Evolutionary conservation across 1,140 invertebrate species (phyloP), one percentile per base, ranked within the genome.

Genomic region (Tenebrio molitor): DNA sequence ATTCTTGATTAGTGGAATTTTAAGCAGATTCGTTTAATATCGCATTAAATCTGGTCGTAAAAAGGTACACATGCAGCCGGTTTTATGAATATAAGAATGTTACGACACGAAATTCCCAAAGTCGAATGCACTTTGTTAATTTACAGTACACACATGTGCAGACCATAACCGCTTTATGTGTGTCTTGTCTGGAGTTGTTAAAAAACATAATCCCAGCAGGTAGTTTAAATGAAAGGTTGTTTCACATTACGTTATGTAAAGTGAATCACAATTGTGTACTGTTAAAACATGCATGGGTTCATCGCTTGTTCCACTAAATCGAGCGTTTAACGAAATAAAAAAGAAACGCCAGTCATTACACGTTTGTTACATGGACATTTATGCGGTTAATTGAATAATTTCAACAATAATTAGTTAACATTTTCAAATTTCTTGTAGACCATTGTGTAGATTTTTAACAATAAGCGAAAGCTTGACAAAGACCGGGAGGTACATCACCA

Each of bases 381-480:
- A 33, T 33, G 29, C 29, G 10, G 10, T 39, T 39, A 58, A 58
- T 58, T 33, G 29, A 58, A 58, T 39, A 39, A 39, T 39, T 39
- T 39, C 12, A 29, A 29, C 10, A 25, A 25, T 29, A 12, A 53
- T 58, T 15, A 58, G 25, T 29, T 58, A 58, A 58, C 23, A 16
- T 16, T 16, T 10, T 15, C 10, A 53, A 21, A 53, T 21, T 53
- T 53, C 46, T 53, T n/a, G 1, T 58, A 17, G 4, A 4, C 8
- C 10, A 34, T 58, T 58, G 50, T 58, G n/a, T 58, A 58, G 29
- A 58, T 25, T 29, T 58, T 58, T 8, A 58, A 58, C 50, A 58
- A 58, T 58, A 58, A 58, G 50, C 50, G 50, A 58, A 58, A 58
- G 50, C 29, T 58, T 58, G 23, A 58, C 36, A 39, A 39, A n/a